Percentiles rank a stretch among this genome's conserved stretches.
These are phyloP conservation scores for Phymorhynchus buccinoides DNA, from an alignment of 1,140 invertebrate genomes.

Conservation along the genomic window DNA sequence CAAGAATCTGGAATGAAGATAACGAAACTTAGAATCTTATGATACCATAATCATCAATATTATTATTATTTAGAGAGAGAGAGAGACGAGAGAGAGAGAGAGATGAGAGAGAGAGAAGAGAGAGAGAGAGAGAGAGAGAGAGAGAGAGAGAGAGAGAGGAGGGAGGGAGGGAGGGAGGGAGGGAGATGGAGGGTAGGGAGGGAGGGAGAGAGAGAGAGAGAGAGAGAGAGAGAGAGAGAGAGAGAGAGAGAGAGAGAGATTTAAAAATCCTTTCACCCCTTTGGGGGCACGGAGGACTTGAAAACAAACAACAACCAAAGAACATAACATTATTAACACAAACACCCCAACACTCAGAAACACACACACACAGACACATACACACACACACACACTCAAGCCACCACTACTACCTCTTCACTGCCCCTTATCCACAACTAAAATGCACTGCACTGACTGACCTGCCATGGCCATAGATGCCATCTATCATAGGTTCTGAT, in stretches of 20 bases:
- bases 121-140: too few species aligned
- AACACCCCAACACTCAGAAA: conserved; percentile 1
- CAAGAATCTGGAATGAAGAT: too few species aligned
- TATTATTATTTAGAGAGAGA: too few species aligned
- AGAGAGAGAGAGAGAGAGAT: conserved; percentile 13
- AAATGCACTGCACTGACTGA: conserved; percentile 39
- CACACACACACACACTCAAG: conserved; percentile 32
- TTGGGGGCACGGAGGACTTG: too few species aligned
- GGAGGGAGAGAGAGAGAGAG: conserved; percentile 20
- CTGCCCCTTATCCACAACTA: background rate
- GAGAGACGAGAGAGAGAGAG: too few species aligned
- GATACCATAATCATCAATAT: too few species aligned
- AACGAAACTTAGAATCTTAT: too few species aligned
- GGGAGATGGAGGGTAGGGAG: background rate
- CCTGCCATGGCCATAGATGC: conserved; percentile 89
- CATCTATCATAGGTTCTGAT: conserved; percentile 86
- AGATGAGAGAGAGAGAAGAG: too few species aligned
- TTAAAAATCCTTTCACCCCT: background rate
- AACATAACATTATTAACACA: background rate
- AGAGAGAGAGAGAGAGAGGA: too few species aligned
- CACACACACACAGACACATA: conserved; percentile 28
- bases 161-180: too few species aligned
- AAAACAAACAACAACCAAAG: background rate
- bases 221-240: conserved; percentile 30
- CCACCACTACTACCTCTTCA: background rate